Base-by-base conservation (phyloP, 2,113 vertebrate species). In the Polypterus senegalus region DNA sequence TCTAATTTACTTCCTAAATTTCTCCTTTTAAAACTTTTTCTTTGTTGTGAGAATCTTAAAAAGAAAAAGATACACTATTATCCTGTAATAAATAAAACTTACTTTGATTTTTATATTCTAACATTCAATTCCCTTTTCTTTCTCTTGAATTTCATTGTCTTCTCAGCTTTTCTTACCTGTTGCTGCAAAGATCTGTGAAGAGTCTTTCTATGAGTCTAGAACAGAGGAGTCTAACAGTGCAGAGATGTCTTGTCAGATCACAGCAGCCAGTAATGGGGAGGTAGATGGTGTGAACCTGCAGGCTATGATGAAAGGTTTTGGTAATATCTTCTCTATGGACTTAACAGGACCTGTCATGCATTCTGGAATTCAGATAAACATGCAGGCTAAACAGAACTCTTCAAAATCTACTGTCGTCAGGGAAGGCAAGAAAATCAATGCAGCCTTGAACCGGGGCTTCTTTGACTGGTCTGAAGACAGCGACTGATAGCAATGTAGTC, bases 201-300 rank as follows among this genome's bases (percentile, higher is more conserved):
- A 91, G 85, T 91, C 83, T 74, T 96, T 89, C 88, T 94, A 90
- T 91, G 86, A 92, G 86, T 90, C 89, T 89, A 88, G 92, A 81
- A 90, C 81, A 84, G 88, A 90, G 87, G 87, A 96, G 71, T 90
- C 89, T 81, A 91, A 92, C 76, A 92, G 89, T 86, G 89, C 91
- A 74, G 90, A 90, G 87, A 83, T 91, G 89, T 91, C 90, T 63
- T 94, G 90, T 85, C 88, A 91, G 83, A 91, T 94, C 88, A 89
- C 84, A 72, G 68, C 91, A 81, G 75, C 87, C 65, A 80, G 88
- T 89, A 92, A 92, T 75, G 89, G 89, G 85, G 86, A 90, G 83
- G 82, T 89, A 74, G 87, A 87, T 76, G 83, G 86, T 77, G 73
- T 83, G 82, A 91, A 84, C 79, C 88, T 91, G 79, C 90, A 86